Conservation (phyloP, 2,113 vertebrate genomes). For the Xiphophorus couchianus region DNA sequence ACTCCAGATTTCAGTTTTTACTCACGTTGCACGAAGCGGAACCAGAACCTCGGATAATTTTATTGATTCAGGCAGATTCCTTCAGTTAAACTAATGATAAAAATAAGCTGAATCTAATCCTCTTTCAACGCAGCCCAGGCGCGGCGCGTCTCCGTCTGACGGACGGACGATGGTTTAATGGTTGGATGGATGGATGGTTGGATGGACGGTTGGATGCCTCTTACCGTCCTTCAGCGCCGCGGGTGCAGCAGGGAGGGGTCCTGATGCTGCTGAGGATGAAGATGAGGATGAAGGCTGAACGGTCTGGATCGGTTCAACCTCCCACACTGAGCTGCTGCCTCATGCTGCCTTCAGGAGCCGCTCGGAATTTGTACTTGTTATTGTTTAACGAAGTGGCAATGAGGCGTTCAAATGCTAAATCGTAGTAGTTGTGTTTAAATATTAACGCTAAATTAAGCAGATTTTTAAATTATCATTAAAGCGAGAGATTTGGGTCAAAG, state of each 20-base stretch:
- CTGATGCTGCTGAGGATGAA: constrained; percentile 37
- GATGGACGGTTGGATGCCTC: background rate
- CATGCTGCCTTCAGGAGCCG: constrained; percentile 55
- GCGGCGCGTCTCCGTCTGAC: background rate
- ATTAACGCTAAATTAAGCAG: no score
- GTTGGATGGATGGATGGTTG: background rate
- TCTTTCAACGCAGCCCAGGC: background rate
- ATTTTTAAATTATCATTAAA: no score
- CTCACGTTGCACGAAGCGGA: constrained; percentile 20
- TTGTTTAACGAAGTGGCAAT: background rate
- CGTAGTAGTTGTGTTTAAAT: no score
- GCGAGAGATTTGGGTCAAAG: no score
- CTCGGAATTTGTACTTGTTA: constrained; percentile 5
- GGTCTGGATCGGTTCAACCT: constrained; percentile 27
- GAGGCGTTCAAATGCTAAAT: background rate
- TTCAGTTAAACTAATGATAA: background rate
- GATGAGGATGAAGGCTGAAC: constrained; percentile 41
- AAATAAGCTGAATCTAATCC: background rate
- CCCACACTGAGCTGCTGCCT: constrained; percentile 34
- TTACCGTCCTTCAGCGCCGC: constrained; percentile 33
- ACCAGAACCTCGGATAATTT: background rate
- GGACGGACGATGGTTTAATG: no score
- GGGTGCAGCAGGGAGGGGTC: constrained; percentile 49
- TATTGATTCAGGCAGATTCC: constrained; percentile 17
- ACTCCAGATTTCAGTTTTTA: background rate